These are phyloP conservation scores for Novumbra hubbsi DNA, from an alignment of 2,797 vertebrate genomes.

Conservation along the genomic window DNA sequence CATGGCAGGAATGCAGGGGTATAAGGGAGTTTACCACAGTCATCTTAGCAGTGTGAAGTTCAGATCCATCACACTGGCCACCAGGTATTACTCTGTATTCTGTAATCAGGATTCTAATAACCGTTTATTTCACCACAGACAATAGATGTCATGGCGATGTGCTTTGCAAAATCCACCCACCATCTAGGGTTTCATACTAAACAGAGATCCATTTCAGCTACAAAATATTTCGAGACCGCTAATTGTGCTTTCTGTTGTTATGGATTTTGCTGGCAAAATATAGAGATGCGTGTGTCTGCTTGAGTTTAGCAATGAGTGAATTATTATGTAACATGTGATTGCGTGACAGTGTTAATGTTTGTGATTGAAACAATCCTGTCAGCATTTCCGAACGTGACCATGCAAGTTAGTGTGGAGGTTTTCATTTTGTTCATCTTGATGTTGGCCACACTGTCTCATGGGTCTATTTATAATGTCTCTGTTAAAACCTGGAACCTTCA, in stretches of 20 bases:
- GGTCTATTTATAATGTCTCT: no score
- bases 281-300: no score
- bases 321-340: background rate
- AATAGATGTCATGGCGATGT: no score
- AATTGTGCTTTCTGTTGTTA: background rate
- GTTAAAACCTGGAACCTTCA: no score
- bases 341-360: background rate
- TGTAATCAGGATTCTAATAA: no score
- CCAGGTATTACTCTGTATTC: background rate
- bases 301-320: slow-evolving; percentile 3
- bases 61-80: slow-evolving; percentile 18
- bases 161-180: background rate
- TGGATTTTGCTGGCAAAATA: no score
- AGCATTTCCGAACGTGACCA: background rate
- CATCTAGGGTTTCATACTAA: slow-evolving; percentile 12
- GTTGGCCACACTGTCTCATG: no score
- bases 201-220: slow-evolving; percentile 25
- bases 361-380: background rate
- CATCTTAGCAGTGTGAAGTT: slow-evolving; percentile 34
- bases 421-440: no score
- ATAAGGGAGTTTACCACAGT: background rate
- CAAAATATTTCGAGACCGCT: background rate
- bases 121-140: no score
- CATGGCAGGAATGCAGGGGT: slow-evolving; percentile 45
- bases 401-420: no score